These are phyloP conservation scores for Opisthocomus hoazin DNA, from an alignment of 2,113 vertebrate genomes.

Conservation along the genomic window DNA sequence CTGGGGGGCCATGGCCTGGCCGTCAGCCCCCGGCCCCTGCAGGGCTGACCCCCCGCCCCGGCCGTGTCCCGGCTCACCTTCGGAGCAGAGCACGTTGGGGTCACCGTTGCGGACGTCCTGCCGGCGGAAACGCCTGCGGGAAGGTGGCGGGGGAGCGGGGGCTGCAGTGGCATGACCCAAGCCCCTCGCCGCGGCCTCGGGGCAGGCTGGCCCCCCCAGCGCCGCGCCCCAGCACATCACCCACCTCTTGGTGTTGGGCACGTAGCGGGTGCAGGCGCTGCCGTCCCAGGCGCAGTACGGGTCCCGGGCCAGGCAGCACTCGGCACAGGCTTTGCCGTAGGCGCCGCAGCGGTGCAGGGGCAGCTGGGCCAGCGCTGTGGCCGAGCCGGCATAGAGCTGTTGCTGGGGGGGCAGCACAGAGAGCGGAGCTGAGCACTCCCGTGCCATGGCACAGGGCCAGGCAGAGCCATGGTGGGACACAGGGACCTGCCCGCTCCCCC, in stretches of 20 bases:
- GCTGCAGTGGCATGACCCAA: fast-evolving
- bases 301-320: constrained; percentile 97
- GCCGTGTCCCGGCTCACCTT: constrained; percentile 70
- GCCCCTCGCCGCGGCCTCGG: fast-evolving
- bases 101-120: constrained; percentile 95
- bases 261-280: constrained; percentile 87
- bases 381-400: constrained; percentile 89
- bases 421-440: neutral
- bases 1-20: constrained; percentile 48
- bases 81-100: constrained; percentile 89
- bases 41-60: fast-evolving
- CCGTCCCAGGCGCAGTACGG: constrained; percentile 98
- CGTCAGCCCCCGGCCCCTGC: fast-evolving
- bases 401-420: constrained; percentile 79
- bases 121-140: constrained; percentile 85
- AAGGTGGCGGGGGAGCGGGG: neutral
- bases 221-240: fast-evolving
- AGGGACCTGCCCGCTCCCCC: fast-evolving
- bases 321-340: constrained; percentile 91
- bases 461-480: fast-evolving
- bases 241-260: constrained; percentile 91
- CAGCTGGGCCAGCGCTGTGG: constrained; percentile 84
- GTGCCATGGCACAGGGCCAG: fast-evolving
- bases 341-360: constrained; percentile 89
- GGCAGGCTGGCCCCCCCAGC: neutral